A percentile compares a stretch with the other conserved stretches of the same genome.
These are phyloP conservation scores for Steromphala cineraria DNA, from an alignment of 2,888 invertebrate species.

Conservation along the genomic window DNA sequence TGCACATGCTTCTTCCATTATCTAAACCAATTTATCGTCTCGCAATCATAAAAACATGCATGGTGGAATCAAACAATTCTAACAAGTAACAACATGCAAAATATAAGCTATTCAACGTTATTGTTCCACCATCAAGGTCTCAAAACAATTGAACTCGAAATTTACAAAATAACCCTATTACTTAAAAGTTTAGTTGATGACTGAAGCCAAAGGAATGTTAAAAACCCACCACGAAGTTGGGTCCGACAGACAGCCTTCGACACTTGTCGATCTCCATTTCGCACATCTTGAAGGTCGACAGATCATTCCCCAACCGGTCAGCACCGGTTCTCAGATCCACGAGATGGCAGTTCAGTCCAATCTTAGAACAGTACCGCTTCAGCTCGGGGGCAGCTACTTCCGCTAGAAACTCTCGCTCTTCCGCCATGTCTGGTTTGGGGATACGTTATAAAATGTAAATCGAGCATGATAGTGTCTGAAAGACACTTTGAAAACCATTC, in stretches of 20 bases:
- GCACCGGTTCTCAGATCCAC: slow-evolving; percentile 41
- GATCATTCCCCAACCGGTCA: slow-evolving; percentile 32
- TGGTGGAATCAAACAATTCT: too few relatives aligned
- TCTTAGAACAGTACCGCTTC: slow-evolving; percentile 33
- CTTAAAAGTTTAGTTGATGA: too few relatives aligned
- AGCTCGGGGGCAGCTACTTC: slow-evolving; percentile 41
- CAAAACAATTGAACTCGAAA: too few relatives aligned
- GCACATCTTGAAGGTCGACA: slow-evolving; percentile 38
- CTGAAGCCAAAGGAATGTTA: too few relatives aligned
- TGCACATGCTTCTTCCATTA: too few relatives aligned
- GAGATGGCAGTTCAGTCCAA: slow-evolving; percentile 41
- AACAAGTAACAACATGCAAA: too few relatives aligned
- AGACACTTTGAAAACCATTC: too few relatives aligned
- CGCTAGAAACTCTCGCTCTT: slow-evolving; percentile 44
- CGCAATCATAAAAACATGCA: too few relatives aligned
- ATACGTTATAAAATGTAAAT: neutral
- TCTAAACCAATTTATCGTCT: too few relatives aligned
- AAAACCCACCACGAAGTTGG: slow-evolving; percentile 41
- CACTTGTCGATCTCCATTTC: slow-evolving; percentile 33
- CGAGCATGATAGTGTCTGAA: neutral
- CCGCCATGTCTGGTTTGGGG: slow-evolving; percentile 31
- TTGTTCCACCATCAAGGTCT: too few relatives aligned
- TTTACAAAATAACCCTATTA: too few relatives aligned
- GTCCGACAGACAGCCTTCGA: slow-evolving; percentile 36
- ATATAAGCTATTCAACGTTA: too few relatives aligned